A percentile compares a stretch with the other conserved stretches of the same genome.
phyloP scores from a whole-genome alignment of 92 coral and sea anemone genomes.

The Zoanthus sociatus region DNA sequence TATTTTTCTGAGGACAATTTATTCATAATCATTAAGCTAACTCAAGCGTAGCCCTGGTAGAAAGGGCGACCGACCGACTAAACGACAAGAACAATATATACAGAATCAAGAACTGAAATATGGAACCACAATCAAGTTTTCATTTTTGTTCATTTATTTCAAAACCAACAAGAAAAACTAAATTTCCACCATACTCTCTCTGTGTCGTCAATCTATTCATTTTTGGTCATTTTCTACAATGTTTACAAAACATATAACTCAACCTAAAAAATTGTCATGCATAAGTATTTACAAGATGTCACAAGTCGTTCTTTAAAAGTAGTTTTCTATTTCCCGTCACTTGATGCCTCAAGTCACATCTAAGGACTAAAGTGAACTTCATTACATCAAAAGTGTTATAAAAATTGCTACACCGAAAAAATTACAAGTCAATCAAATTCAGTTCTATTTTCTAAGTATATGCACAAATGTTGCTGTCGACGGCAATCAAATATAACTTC shows the following conservation, averaged over 20 bases:
- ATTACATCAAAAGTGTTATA: not conserved
- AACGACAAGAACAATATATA: not conserved
- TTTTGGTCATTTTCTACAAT: conserved; percentile 2
- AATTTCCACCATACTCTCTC: not conserved
- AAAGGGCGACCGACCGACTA: not conserved
- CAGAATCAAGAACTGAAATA: not conserved
- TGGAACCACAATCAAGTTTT: not conserved
- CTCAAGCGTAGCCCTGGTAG: conserved; percentile 28
- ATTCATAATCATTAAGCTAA: conserved; percentile 6
- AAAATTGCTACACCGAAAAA: not conserved
- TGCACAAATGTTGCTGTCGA: conserved; percentile 37
- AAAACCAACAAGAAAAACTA: not conserved
- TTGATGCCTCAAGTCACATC: not conserved
- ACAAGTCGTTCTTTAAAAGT: conserved; percentile 22
- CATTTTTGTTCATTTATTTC: conserved; percentile 25
- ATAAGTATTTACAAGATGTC: conserved; percentile 44
- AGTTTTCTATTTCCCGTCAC: conserved; percentile 20
- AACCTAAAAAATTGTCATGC: conserved; percentile 39
- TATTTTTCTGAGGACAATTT: conserved; percentile 16
- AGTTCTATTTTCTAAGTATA: conserved; percentile 10
- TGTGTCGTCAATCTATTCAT: conserved; percentile 2
- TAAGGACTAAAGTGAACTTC: not conserved
- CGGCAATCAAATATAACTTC: conserved; percentile 49
- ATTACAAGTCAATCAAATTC: not conserved
- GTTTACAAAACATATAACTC: conserved; percentile 46